Evolutionary conservation across 2,797 vertebrate species (phyloP).

Genomic region (Chrosomus eos): DNA sequence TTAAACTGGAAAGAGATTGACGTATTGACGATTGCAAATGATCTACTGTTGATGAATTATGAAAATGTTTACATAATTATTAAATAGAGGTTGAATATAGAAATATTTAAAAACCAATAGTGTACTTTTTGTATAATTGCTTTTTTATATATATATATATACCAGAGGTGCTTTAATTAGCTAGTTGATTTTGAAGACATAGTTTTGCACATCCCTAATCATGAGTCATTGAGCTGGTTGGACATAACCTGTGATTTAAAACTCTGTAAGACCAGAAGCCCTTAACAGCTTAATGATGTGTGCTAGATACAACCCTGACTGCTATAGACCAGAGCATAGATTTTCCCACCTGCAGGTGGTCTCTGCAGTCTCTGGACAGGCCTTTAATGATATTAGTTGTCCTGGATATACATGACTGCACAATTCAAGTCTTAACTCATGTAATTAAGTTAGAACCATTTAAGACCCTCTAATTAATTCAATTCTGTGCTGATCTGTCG

Average conservation of each 20-base stretch:
- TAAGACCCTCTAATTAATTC: conserved; percentile 7
- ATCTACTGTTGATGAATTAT: background rate
- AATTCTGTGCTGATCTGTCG: background rate
- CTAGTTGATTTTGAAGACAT: background rate
- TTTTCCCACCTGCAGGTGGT: conserved; percentile 2
- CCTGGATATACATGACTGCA: background rate
- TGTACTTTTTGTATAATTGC: background rate
- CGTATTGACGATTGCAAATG: background rate
- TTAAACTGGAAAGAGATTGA: background rate
- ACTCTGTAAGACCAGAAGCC: conserved; percentile 18
- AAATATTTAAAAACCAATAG: background rate
- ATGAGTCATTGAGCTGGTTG: background rate
- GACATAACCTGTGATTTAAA: conserved; percentile 11
- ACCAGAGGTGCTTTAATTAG: background rate
- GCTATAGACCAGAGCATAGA: conserved; percentile 21
- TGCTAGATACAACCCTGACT: conserved; percentile 36
- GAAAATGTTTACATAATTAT: background rate
- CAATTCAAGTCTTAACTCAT: background rate
- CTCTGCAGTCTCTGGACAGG: background rate
- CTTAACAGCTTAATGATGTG: conserved; percentile 55
- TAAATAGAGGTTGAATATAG: background rate
- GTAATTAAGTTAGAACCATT: conserved; percentile 15
- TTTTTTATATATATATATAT: too few relatives aligned
- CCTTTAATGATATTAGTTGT: conserved; percentile 2
- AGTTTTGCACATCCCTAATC: background rate